These are phyloP conservation scores for Littorina saxatilis DNA, from an alignment of 1,140 invertebrate genomes.

Conservation along the genomic window DNA sequence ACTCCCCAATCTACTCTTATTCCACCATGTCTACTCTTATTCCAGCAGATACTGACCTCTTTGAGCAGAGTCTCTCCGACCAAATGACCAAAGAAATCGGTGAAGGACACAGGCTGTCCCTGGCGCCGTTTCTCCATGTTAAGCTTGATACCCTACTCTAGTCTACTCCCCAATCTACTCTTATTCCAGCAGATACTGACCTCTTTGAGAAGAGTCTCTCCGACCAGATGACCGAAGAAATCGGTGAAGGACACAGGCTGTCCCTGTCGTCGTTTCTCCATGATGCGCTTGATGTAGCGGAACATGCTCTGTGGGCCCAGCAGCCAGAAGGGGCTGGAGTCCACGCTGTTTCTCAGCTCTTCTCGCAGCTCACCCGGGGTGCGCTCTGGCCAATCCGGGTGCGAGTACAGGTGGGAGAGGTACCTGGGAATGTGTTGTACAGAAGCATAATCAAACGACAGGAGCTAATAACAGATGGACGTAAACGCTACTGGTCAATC, in stretches of 20 bases:
- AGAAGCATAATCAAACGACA: neutral
- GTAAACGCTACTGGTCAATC: too few relatives aligned
- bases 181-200: too few relatives aligned
- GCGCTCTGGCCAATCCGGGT: conserved; percentile 71
- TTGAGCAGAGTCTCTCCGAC: conserved; percentile 76
- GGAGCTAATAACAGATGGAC: neutral
- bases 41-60: conserved; percentile 71
- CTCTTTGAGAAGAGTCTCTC: conserved; percentile 75
- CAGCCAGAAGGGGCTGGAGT: conserved; percentile 69
- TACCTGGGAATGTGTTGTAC: conserved; percentile 67
- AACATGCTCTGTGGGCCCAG: conserved; percentile 69
- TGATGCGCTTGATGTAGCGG: conserved; percentile 72
- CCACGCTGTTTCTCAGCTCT: conserved; percentile 74
- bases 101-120: conserved; percentile 77
- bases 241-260: conserved; percentile 78
- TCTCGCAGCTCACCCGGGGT: conserved; percentile 65
- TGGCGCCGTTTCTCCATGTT: conserved; percentile 73
- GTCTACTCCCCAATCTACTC: too few relatives aligned
- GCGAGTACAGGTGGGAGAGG: conserved; percentile 74
- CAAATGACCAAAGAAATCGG: conserved; percentile 77
- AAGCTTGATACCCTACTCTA: too few relatives aligned
- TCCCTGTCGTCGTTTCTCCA: conserved; percentile 73
- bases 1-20: too few relatives aligned
- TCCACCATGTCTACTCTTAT: too few relatives aligned
- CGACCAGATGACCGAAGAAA: conserved; percentile 77